Conservation (phyloP, 2,797 vertebrate species). For the Luscinia megarhynchos region DNA sequence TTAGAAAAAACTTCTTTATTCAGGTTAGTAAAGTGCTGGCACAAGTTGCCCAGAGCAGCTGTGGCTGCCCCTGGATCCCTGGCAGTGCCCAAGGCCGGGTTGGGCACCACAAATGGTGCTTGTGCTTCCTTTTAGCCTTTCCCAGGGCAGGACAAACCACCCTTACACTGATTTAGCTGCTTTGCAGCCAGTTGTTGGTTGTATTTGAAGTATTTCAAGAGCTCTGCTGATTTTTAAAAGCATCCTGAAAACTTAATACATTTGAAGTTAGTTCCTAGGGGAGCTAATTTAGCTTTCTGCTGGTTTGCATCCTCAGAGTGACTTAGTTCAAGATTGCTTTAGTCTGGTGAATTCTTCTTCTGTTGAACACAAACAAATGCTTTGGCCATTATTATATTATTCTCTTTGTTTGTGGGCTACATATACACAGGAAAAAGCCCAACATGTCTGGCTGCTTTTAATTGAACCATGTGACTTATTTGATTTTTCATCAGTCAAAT, state of each 20-base stretch:
- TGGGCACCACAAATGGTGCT: background rate
- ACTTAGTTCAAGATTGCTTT: background rate
- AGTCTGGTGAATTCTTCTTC: background rate
- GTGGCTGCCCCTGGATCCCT: background rate
- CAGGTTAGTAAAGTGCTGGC: accelerated
- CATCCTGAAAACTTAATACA: background rate
- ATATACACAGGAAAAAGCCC: background rate
- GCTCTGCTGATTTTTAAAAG: background rate
- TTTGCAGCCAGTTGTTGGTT: background rate
- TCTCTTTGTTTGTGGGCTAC: background rate
- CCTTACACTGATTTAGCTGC: background rate
- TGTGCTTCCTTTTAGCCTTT: background rate
- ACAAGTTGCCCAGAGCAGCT: background rate
- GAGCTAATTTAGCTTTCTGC: background rate
- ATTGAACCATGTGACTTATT: background rate
- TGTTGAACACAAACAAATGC: background rate
- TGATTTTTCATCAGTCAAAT: background rate
- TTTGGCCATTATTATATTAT: background rate
- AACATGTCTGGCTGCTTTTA: background rate
- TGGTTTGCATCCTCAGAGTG: background rate
- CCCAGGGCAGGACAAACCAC: background rate
- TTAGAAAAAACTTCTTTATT: background rate
- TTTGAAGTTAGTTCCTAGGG: background rate
- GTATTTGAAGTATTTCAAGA: background rate
- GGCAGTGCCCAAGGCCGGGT: accelerated